phyloP scores from a whole-genome alignment of 2,888 invertebrate genomes.

The Cheiracanthium punctorium region DNA sequence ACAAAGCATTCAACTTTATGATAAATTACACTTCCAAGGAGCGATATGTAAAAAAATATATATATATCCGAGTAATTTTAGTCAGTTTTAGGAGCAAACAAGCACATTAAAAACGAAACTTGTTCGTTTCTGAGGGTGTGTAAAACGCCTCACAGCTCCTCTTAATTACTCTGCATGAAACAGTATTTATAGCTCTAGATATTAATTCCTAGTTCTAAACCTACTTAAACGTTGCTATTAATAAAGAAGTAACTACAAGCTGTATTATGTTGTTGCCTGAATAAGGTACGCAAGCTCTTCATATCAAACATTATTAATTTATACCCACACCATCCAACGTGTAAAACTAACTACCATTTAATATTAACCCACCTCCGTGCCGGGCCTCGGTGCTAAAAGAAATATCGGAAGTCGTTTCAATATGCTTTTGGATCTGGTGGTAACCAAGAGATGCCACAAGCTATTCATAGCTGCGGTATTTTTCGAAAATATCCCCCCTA shows the following conservation, averaged over 20 bases:
- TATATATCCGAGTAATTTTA: too few species aligned
- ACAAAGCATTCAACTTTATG: too few species aligned
- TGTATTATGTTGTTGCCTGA: background rate
- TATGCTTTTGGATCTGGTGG: background rate
- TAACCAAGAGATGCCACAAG: conserved; percentile 1
- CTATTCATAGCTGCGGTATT: conserved; percentile 1
- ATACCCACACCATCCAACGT: background rate
- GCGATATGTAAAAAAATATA: too few species aligned
- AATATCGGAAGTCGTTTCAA: conserved; percentile 4
- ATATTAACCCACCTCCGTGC: background rate
- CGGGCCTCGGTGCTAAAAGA: background rate
- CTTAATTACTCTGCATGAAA: too few species aligned
- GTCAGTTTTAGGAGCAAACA: too few species aligned
- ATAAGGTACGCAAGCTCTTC: background rate
- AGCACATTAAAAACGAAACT: too few species aligned
- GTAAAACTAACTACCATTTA: background rate
- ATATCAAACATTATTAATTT: background rate
- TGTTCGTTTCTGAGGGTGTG: too few species aligned
- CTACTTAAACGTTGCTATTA: background rate
- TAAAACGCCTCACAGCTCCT: too few species aligned
- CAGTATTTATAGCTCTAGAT: too few species aligned
- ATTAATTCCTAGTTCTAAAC: too few species aligned
- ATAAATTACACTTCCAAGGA: too few species aligned
- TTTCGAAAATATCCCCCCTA: conserved; percentile 14
- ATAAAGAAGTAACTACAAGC: background rate